Base-by-base conservation (phyloP, 2,888 invertebrate genomes). In the Orthosia cruda region DNA sequence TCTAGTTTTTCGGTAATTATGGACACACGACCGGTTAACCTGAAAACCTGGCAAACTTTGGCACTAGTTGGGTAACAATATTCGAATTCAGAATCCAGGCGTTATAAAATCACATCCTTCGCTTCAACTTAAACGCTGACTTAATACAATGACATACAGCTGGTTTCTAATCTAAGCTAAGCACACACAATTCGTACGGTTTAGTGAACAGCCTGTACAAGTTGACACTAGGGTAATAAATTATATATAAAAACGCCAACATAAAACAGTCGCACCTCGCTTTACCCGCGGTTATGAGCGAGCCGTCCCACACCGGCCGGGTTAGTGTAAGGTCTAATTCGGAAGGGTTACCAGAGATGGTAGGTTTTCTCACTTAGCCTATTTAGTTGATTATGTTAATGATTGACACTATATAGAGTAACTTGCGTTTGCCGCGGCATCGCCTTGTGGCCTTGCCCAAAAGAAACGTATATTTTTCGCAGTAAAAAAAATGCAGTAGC, bases 201-300 rank as follows among this genome's bases (percentile, higher is more conserved):
- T 83, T 73, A 26, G 49, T 59, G 66, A 86, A 81, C 87, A 84
- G 0, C 87, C 87, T 86, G 86, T 87, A 85, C 70, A 77, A 67
- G 73, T 64, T 83, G 80, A 84, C 86, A 85, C 84, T 84, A 77
- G 80, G 69, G 85, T 84, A 87, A 87, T 91, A 90, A 91, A 91
- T 90, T 89, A 87, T 86, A 88, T 86, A 90, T 87, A 90, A 90
- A 91, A 90, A 91, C 85, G 87, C 83, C 74, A 87, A 84, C 88
- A 87, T 90, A 89, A 91, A 91, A 89, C 87, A 88, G 91, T 91
- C 89, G 86, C 91, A 91, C 91, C 90, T 91, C 85, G 80, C 81
- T 91, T 89, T 90, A 89, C 83, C 88, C 65, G 67, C 78, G 76
- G 76, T 75, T 75, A 83, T 87, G 80, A 68, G 73, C 63, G 62